Conservation (phyloP, 2,113 vertebrate genomes). For the Falcunculus frontatus region DNA sequence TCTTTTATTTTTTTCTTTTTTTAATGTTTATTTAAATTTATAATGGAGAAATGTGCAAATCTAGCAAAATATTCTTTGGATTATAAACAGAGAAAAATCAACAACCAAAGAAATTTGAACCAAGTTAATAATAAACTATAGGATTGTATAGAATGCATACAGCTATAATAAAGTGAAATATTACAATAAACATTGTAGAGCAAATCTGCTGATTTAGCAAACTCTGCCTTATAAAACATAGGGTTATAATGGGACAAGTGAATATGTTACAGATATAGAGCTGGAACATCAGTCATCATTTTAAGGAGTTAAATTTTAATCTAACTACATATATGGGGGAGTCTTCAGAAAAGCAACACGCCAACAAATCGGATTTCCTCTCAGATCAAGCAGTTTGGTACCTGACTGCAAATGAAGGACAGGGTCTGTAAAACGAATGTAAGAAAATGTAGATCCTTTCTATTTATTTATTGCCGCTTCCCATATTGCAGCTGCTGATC, state of each 20-base stretch:
- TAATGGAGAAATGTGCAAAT: conserved; percentile 73
- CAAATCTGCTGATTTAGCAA: conserved; percentile 53
- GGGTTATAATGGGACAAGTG: conserved; percentile 22
- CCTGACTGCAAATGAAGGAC: conserved; percentile 17
- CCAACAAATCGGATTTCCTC: background rate
- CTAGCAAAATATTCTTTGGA: conserved; percentile 81
- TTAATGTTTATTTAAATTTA: conserved; percentile 61
- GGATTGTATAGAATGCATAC: conserved; percentile 50
- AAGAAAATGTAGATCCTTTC: conserved; percentile 9
- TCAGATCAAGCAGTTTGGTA: background rate
- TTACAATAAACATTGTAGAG: conserved; percentile 51
- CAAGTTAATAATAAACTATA: conserved; percentile 58
- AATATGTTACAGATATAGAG: conserved; percentile 26
- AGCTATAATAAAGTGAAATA: conserved; percentile 59
- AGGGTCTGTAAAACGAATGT: background rate
- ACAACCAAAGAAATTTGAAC: conserved; percentile 50
- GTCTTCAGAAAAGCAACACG: conserved; percentile 11
- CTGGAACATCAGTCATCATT: conserved; percentile 9
- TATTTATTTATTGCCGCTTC: conserved; percentile 41
- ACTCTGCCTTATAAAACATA: conserved; percentile 43
- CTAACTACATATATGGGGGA: background rate
- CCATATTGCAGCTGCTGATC: conserved; percentile 66
- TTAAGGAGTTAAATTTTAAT: conserved; percentile 30
- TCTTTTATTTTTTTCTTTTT: background rate
- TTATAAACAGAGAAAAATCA: conserved; percentile 71